Percentiles rank a stretch among this genome's conserved stretches.
phyloP scores from a whole-genome alignment of 2,888 invertebrate genomes.

The Diarsia brunnea region DNA sequence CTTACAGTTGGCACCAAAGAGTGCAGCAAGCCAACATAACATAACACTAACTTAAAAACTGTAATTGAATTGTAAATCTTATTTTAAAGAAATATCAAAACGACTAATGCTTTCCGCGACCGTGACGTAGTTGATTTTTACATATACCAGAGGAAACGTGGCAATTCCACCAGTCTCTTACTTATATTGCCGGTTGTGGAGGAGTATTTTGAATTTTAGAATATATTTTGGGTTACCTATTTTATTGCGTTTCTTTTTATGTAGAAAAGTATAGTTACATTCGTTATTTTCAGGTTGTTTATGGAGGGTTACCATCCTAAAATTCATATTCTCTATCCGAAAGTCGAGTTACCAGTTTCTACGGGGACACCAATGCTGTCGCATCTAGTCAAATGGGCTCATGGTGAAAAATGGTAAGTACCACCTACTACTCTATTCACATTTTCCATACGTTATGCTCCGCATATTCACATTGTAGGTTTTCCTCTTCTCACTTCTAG shows the following conservation, averaged over 20 bases:
- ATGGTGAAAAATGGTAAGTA: conserved; percentile 92
- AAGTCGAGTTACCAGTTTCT: conserved; percentile 94
- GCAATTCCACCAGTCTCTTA: neutral
- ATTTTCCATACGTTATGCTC: neutral
- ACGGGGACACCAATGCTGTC: conserved; percentile 95
- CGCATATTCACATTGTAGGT: neutral
- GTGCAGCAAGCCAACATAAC: too few relatives aligned
- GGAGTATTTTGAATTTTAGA: neutral
- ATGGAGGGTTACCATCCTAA: conserved; percentile 93
- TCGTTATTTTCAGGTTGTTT: conserved; percentile 93
- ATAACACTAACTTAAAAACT: too few relatives aligned
- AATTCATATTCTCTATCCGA: conserved; percentile 93
- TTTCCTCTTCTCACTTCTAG: conserved; percentile 35
- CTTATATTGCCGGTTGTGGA: neutral
- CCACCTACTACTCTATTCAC: neutral
- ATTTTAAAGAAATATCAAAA: too few relatives aligned
- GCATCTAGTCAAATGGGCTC: conserved; percentile 95
- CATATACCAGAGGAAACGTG: too few relatives aligned
- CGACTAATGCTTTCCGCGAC: neutral
- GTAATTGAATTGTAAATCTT: too few relatives aligned
- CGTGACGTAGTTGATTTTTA: too few relatives aligned
- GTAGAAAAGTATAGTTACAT: too few relatives aligned
- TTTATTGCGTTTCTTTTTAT: too few relatives aligned
- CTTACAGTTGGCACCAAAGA: too few relatives aligned
- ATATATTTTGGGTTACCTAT: neutral